Base-by-base conservation (phyloP, 37 sponge, comb jelly and placozoan genomes). In the Beroe ovata region DNA sequence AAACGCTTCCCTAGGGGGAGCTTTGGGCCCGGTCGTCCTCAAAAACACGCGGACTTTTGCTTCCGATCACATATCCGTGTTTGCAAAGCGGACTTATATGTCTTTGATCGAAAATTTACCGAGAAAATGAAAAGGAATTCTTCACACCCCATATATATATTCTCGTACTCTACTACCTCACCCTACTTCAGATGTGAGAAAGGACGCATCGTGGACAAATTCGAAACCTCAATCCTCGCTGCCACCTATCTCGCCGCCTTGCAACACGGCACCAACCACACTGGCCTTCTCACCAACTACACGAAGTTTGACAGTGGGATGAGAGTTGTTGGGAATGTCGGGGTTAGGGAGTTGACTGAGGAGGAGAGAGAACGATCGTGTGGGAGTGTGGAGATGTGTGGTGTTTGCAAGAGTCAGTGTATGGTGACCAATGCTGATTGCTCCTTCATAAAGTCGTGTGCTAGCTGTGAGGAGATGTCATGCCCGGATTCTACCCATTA, bases 381-480 rank as follows among this genome's bases (percentile, higher is more conserved):
- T 33, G 69, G 69, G 33, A 37, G 30, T 30, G 11, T 6, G 6
- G 54, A 47, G 11, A 47, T 47, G 54, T 47, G 54, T 47, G 11
- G 11, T 11, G 6, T 47, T 11, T 47, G 54, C 11, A 47, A 11
- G 54, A 47, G 54, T 11, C 54, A 47, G 18, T 66, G 69, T 33
- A 66, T 66, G 69, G 35, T 4, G 2, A 18, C 69, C 18, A 30
- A 66, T 37, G 14, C 69, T 4, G 30, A 66, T 37, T 66, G 69
- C 36, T 66, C 69, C 69, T 66, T 66, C 35, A 30, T 66, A 29
- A 66, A 66, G 36, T 34, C 69, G 14, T 66, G 69, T 33, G 69
- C 69, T 8, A 66, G 69, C 35, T 66, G 69, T 37, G 69, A 66
- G 69, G 32, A 66, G 16, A 34, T 66, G 19, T 66, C 69, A 8